These are phyloP conservation scores for Xylocampa areola DNA, from an alignment of 2,888 invertebrate genomes.

Conservation along the genomic window DNA sequence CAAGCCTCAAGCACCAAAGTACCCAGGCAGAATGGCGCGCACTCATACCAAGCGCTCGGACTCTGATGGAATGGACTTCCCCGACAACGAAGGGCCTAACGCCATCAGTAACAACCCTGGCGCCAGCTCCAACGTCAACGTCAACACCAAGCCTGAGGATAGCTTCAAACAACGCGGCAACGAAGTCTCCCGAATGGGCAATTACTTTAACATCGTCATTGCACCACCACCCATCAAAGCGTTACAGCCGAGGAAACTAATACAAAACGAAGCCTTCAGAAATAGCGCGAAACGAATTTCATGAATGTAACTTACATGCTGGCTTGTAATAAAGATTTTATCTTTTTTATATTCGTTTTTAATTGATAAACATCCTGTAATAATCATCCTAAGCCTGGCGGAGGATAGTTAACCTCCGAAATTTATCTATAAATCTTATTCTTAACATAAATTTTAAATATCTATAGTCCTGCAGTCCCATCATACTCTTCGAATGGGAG, in stretches of 20 bases:
- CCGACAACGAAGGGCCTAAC: slow-evolving; percentile 62
- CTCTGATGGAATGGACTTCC: slow-evolving; percentile 55
- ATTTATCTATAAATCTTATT: no score
- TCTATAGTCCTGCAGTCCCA: no score
- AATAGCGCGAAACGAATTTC: slow-evolving; percentile 65
- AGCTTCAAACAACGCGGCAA: slow-evolving; percentile 68
- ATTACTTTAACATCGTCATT: slow-evolving; percentile 86
- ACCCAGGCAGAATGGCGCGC: slow-evolving; percentile 56
- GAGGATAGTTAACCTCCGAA: no score
- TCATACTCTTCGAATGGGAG: no score
- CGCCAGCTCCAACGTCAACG: slow-evolving; percentile 19
- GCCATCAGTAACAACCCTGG: slow-evolving; percentile 35
- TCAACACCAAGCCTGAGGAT: slow-evolving; percentile 40
- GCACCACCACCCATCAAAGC: slow-evolving; percentile 85
- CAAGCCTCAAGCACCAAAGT: slow-evolving; percentile 61
- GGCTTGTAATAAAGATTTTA: slow-evolving; percentile 28
- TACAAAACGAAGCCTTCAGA: slow-evolving; percentile 69
- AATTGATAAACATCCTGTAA: slow-evolving; percentile 1
- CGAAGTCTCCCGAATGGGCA: slow-evolving; percentile 84
- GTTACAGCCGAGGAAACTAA: slow-evolving; percentile 79
- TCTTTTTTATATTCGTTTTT: slow-evolving; percentile 17
- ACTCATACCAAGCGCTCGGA: slow-evolving; percentile 70
- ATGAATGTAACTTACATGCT: slow-evolving; percentile 26
- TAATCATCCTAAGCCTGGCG: no score
- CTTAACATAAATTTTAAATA: no score